These are phyloP conservation scores for Rhyacophila evoluta DNA, from an alignment of 2,888 invertebrate species.

Conservation along the genomic window DNA sequence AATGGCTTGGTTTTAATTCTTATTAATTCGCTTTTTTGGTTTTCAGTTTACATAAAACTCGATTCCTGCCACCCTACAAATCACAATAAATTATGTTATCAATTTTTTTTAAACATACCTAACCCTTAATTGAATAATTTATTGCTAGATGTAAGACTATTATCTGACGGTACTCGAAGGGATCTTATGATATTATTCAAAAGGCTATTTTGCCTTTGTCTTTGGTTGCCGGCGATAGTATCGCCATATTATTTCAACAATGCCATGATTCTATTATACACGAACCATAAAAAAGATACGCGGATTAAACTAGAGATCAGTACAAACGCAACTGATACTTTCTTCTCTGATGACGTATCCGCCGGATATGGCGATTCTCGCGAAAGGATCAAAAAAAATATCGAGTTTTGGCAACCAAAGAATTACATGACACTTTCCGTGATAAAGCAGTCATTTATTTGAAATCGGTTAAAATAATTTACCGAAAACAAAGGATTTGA, in stretches of 20 bases:
- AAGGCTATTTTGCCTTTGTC: neutral
- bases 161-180: neutral
- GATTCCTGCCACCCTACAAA: neutral
- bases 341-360: no score
- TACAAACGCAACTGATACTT: no score
- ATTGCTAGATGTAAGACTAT: neutral
- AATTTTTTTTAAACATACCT: neutral
- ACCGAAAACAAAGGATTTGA: no score
- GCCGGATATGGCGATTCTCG: no score
- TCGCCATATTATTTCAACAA: neutral
- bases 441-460: no score
- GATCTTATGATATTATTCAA: neutral
- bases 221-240: neutral
- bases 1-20: constrained; percentile 50
- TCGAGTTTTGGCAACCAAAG: no score
- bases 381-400: no score
- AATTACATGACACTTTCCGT: no score
- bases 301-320: no score
- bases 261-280: neutral
- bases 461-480: no score
- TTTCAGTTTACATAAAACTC: constrained; percentile 23
- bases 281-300: no score
- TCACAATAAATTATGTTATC: neutral
- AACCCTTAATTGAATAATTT: neutral
- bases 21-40: constrained; percentile 42